Evolutionary conservation across 2,888 invertebrate genomes (phyloP).

Genomic region (Ditylenchus weischeri): DNA sequence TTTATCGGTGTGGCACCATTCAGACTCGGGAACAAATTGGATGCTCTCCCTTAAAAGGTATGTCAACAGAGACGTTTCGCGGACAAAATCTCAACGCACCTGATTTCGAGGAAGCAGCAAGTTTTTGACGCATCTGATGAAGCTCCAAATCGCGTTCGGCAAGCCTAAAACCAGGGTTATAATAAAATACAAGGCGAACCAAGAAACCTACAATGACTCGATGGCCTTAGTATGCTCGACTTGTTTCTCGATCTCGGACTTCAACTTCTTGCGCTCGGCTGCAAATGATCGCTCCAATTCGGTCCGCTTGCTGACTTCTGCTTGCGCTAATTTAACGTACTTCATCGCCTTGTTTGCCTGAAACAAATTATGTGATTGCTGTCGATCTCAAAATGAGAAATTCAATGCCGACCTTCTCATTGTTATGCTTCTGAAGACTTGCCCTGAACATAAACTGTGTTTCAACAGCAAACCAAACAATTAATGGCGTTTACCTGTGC

Average conservation of each 20-base stretch:
- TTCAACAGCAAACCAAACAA: too few relatives aligned
- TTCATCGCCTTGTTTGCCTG: slow-evolving; percentile 24
- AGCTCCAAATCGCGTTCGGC: slow-evolving; percentile 5
- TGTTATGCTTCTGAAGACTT: slow-evolving; percentile 5
- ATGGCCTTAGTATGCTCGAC: slow-evolving; percentile 4
- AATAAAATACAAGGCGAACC: background rate
- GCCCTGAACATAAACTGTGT: too few relatives aligned
- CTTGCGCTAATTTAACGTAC: slow-evolving; percentile 26
- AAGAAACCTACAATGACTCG: slow-evolving; percentile 7
- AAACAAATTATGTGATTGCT: slow-evolving; percentile 6
- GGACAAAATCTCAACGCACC: background rate
- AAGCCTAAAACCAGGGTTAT: background rate
- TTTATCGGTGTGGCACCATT: slow-evolving; percentile 28
- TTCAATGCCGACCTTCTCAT: slow-evolving; percentile 16
- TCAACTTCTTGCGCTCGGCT: slow-evolving; percentile 22
- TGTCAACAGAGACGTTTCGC: background rate
- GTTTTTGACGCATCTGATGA: slow-evolving; percentile 6
- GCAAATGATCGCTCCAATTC: slow-evolving; percentile 22
- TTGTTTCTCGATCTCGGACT: slow-evolving; percentile 20
- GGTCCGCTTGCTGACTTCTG: slow-evolving; percentile 20
- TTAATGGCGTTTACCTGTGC: slow-evolving; percentile 14
- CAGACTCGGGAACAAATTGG: slow-evolving; percentile 13
- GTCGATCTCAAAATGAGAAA: background rate
- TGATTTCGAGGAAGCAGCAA: slow-evolving; percentile 8
- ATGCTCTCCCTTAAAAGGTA: background rate